A percentile compares a stretch with the other conserved stretches of the same genome.
These are phyloP conservation scores for Eretmochelys imbricata DNA, from an alignment of 2,113 vertebrate species.

Conservation along the genomic window DNA sequence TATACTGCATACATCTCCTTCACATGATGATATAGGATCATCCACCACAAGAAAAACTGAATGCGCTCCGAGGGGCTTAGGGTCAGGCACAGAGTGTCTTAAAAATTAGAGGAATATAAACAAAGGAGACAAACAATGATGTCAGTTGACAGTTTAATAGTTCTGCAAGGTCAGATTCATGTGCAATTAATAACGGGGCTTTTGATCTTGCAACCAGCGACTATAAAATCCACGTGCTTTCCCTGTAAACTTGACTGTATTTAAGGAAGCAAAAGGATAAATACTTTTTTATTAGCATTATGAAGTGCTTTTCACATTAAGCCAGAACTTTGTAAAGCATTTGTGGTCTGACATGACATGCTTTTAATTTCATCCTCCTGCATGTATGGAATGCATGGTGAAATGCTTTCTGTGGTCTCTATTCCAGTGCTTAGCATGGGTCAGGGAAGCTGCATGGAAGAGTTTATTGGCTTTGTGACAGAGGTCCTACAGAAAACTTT, in stretches of 20 bases:
- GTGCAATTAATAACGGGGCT: conserved; percentile 60
- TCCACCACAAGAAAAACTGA: background rate
- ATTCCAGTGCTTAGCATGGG: conserved; percentile 22
- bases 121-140: conserved; percentile 56
- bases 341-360: background rate
- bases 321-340: conserved; percentile 16
- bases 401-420: conserved; percentile 37
- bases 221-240: conserved; percentile 36
- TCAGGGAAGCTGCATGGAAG: background rate
- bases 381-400: background rate
- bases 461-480: background rate
- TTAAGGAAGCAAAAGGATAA: conserved; percentile 49
- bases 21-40: background rate
- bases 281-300: conserved; percentile 43
- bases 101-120: background rate
- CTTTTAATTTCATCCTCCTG: conserved; percentile 23
- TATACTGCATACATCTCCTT: background rate
- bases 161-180: conserved; percentile 30
- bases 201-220: conserved; percentile 60
- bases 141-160: conserved; percentile 18
- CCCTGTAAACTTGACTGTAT: conserved; percentile 31
- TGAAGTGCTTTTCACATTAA: conserved; percentile 25
- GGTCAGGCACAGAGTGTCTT: background rate
- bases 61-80: accelerated
- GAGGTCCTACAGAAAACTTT: background rate